Base-by-base conservation (phyloP, 1,140 invertebrate genomes). In the Drosophila funebris region DNA sequence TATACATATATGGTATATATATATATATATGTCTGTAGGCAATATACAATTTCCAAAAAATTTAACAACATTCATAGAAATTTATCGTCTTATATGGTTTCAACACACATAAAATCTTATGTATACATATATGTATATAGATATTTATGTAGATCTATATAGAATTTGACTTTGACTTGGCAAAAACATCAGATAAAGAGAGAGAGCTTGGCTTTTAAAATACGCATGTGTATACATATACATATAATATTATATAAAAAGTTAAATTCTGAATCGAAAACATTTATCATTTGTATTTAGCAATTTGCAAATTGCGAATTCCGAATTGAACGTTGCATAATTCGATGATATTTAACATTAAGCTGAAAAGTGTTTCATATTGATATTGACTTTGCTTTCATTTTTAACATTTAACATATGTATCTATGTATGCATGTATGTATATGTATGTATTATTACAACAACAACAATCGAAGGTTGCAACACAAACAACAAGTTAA, bases 31-130 rank as follows among this genome's bases (percentile, higher is more conserved):
- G 44, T 76, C 68, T 62, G 36, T 77, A 70, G 60, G 70, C 58
- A 78, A 83, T 83, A 57, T 85, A 84, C 80, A 85, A 77, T 76
- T 73, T 74, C 50, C 54, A 77, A 74, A 82, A 76, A 57, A 57
- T 81, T 80, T 60, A 85, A 85, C 77, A 85, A 87, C 31, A 79
- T 81, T 81, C 69, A 85, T 57, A 77, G 69, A 77, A 80, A 63
- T 22, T 62, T 60, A 39, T 68, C 13, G 31, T 44, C 41, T 62
- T 31, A 56, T 76, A 69, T 37, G 31, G 41, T 66, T 63, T 71
- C n/a, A 84, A 87, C 57, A 87, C 58, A 74, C 82, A 68, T 63
- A 68, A 73, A 60, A 81, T 66, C 8, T 57, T 66, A 57, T 41
- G 24, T 37, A 39, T n/a, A n/a, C n/a, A 14, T 56, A 3, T 33